These are phyloP conservation scores for Tachina fera DNA, from an alignment of 2,888 invertebrate species.

Conservation along the genomic window DNA sequence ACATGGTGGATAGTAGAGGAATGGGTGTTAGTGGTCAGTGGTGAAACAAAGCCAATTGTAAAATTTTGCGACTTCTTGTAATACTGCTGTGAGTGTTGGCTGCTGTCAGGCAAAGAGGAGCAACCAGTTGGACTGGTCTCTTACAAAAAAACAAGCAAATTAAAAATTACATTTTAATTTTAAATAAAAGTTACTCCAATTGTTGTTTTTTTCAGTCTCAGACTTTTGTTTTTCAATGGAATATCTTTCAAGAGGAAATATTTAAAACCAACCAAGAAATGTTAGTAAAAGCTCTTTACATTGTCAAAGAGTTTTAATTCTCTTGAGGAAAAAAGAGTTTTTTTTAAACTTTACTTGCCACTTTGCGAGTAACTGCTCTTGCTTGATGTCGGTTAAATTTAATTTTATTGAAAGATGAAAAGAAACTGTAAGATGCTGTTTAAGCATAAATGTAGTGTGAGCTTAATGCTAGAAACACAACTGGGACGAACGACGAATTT, in stretches of 20 bases:
- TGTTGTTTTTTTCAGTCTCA: conserved; percentile 11
- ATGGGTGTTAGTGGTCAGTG: conserved; percentile 26
- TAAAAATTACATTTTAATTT: too few relatives aligned
- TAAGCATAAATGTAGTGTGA: conserved; percentile 25
- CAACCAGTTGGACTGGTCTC: conserved; percentile 58
- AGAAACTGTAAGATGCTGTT: conserved; percentile 55
- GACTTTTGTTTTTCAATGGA: not conserved
- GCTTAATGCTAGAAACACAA: too few relatives aligned
- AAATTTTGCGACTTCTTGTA: conserved; percentile 43
- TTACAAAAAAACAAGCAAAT: conserved; percentile 19
- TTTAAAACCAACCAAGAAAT: not conserved
- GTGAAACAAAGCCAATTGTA: conserved; percentile 6
- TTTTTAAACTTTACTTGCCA: not conserved
- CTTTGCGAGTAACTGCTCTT: conserved; percentile 9
- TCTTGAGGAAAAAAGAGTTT: not conserved
- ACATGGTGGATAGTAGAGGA: not conserved
- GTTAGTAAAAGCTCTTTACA: conserved; percentile 37
- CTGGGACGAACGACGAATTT: too few relatives aligned
- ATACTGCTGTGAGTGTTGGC: conserved; percentile 7
- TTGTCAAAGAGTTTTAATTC: not conserved
- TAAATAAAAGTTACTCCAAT: conserved; percentile 40
- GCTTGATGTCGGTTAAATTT: conserved; percentile 20
- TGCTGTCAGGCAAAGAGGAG: conserved; percentile 41
- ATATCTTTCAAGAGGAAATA: conserved; percentile 1
- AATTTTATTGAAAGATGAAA: conserved; percentile 1